Evolutionary conservation across 2,888 invertebrate genomes (phyloP), one percentile per base, ranked within the genome.

Genomic region (Leptinotarsa peninsularis): DNA sequence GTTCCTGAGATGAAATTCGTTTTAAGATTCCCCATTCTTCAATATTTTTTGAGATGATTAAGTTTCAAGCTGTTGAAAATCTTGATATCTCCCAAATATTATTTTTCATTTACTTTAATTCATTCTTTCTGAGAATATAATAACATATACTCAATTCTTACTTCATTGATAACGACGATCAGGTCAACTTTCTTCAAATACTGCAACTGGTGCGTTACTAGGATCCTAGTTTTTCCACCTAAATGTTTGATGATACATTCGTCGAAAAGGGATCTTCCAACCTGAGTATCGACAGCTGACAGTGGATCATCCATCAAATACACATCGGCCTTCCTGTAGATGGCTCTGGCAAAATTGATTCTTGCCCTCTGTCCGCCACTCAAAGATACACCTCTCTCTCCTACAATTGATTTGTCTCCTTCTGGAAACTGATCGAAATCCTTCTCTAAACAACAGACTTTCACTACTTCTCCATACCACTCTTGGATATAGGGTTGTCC

Each of bases 221-320:
- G 3, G 3, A 43, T 43, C 3, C 43, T 43, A 43, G 93, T 93
- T 84, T 93, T 92, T 77, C 92, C 90, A 14, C 90, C 89, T 79
- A 95, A 88, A 82, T 92, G 91, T 7, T 90, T 80, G 17, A 81
- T 89, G 69, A 94, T 90, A 83, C 94, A 95, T 83, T 93, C 91
- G 84, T 96, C 94, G 88, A 96, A 96, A 80, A 97, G 90, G 87
- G 95, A 94, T 1, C 94, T 91, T 2, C 95, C 95, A 3, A 97
- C 96, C 85, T 94, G 94, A 0, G 94, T 91, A 89, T 97, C 97
- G 13, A 97, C 96, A 0, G 97, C 96, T 79, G 95, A 94, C 23
- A 97, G 89, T 0, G 97, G 96, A 89, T 97, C 97, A 86, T 97
- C 97, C 69, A 97, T 89, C 15, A 97, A 43, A 10, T 43, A 43